Percentiles rank a stretch among this genome's conserved stretches.
These are phyloP conservation scores for Erpornis zantholeuca DNA, from an alignment of 2,113 vertebrate species.

Conservation along the genomic window DNA sequence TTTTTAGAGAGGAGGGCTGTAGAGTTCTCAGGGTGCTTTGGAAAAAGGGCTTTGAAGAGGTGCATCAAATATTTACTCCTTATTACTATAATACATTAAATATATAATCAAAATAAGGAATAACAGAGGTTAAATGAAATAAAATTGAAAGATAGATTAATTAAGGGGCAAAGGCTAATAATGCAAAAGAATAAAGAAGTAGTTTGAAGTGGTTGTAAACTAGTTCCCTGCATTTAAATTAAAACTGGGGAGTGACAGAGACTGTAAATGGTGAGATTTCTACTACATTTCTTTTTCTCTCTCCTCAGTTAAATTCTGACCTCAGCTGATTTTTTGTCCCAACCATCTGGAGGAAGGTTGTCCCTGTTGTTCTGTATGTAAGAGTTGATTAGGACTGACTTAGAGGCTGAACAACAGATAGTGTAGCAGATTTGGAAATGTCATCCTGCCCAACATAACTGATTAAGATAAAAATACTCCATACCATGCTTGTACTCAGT, in stretches of 20 bases:
- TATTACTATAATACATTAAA: not conserved
- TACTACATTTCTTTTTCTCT: not conserved
- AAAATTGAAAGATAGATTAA: not conserved
- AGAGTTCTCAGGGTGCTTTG: not conserved
- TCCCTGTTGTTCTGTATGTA: not conserved
- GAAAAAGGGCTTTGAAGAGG: not conserved
- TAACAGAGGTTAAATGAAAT: not conserved
- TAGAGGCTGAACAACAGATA: not conserved
- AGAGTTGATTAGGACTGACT: not conserved
- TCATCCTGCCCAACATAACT: not conserved
- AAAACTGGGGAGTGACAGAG: not conserved
- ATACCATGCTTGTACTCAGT: not conserved
- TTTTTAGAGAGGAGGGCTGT: not conserved
- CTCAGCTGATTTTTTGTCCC: not conserved
- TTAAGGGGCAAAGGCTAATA: not conserved
- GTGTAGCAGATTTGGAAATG: not conserved
- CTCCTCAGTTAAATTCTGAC: not conserved
- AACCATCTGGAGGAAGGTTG: not conserved
- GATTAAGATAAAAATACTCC: conserved; percentile 2
- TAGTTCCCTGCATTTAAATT: not conserved
- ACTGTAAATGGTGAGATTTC: not conserved
- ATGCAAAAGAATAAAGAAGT: not conserved
- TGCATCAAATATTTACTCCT: not conserved
- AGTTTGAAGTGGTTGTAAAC: not conserved
- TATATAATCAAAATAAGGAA: not conserved